phyloP scores from a whole-genome alignment of 2,113 vertebrate genomes.

The Perognathus longimembris region DNA sequence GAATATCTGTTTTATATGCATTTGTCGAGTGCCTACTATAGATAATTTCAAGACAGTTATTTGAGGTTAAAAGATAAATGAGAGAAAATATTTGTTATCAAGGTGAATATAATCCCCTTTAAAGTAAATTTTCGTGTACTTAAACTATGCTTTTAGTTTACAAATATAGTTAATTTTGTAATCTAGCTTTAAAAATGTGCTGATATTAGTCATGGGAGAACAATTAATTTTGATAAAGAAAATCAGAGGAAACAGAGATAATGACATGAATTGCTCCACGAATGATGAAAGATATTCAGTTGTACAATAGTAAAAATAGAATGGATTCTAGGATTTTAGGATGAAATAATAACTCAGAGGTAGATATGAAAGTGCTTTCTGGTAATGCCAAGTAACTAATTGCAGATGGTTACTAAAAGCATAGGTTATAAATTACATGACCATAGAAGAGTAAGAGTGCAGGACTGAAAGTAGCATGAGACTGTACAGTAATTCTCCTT shows the following conservation, averaged over 20 bases:
- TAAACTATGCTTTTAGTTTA: slow-evolving; percentile 8
- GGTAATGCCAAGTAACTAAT: background rate
- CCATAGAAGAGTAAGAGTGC: background rate
- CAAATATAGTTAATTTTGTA: slow-evolving; percentile 16
- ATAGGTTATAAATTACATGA: background rate
- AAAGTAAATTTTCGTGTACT: background rate
- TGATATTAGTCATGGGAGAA: too few relatives aligned
- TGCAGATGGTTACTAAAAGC: slow-evolving; percentile 43
- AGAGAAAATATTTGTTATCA: background rate
- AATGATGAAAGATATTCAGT: slow-evolving; percentile 16
- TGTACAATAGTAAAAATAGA: too few relatives aligned
- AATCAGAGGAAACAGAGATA: slow-evolving; percentile 27
- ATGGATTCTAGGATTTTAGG: slow-evolving; percentile 48
- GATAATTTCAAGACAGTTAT: background rate
- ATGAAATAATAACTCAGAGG: background rate
- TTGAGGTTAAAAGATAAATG: background rate
- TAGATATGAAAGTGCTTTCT: slow-evolving; percentile 4
- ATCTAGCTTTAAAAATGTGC: slow-evolving; percentile 2
- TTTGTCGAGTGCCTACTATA: background rate
- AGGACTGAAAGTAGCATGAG: slow-evolving; percentile 33
- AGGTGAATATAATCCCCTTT: background rate
- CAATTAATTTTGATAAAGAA: slow-evolving; percentile 1
- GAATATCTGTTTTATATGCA: background rate
- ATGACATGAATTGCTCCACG: background rate
- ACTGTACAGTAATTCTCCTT: background rate